These are phyloP conservation scores for Heliconius melpomene DNA, from an alignment of 1,140 invertebrate genomes.

Conservation along the genomic window DNA sequence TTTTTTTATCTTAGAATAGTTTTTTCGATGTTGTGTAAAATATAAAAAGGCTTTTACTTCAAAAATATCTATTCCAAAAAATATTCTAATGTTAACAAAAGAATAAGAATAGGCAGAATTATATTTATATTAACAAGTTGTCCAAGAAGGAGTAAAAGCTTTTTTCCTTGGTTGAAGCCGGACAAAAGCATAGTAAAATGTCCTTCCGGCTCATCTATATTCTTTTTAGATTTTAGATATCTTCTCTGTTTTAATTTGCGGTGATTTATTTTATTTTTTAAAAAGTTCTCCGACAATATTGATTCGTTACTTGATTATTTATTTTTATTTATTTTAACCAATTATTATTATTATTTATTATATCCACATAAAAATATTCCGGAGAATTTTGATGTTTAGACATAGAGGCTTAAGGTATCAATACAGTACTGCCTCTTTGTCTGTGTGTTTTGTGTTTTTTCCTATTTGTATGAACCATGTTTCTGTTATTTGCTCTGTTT, in stretches of 20 bases:
- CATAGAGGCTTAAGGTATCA: conserved; percentile 59
- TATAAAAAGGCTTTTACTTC: conserved; percentile 27
- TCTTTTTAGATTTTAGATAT: conserved; percentile 28
- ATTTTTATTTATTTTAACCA: not conserved
- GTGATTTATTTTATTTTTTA: not conserved
- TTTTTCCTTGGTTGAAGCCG: conserved; percentile 26
- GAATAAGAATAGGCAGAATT: too few species aligned
- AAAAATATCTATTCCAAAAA: not conserved
- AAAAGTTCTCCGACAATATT: conserved; percentile 39
- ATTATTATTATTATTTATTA: conserved; percentile 36
- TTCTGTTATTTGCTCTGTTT: not conserved
- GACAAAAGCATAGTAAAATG: conserved; percentile 48
- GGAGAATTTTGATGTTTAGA: conserved; percentile 49
- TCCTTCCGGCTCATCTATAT: conserved; percentile 37
- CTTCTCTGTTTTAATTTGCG: conserved; percentile 24
- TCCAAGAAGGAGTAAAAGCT: conserved; percentile 26
- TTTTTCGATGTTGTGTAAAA: conserved; percentile 43
- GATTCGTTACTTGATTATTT: not conserved
- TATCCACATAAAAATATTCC: conserved; percentile 12
- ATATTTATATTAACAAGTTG: not conserved
- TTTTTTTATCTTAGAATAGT: conserved; percentile 47
- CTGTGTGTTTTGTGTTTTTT: conserved; percentile 51
- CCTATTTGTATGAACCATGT: not conserved
- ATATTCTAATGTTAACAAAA: too few species aligned
- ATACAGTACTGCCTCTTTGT: conserved; percentile 60